Conservation (phyloP, 2,113 vertebrate species). For the Hemicordylus capensis region DNA sequence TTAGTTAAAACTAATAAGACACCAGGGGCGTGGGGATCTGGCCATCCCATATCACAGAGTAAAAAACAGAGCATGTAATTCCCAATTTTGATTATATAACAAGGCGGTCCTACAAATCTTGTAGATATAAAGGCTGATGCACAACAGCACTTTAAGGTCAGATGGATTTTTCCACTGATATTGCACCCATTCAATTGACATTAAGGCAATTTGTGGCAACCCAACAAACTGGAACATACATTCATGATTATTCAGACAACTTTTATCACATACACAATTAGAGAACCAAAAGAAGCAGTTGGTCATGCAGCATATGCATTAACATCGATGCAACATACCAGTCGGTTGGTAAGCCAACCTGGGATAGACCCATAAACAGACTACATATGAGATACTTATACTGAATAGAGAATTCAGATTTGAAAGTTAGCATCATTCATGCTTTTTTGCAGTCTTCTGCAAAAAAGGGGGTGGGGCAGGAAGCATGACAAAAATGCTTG, state of each 20-base stretch:
- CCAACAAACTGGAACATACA: not conserved
- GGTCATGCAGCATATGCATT: not conserved
- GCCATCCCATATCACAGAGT: not conserved
- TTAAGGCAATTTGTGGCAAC: not conserved
- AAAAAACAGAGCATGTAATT: not conserved
- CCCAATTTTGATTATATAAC: not conserved
- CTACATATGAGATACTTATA: not conserved
- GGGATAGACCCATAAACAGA: not conserved
- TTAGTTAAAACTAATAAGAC: not conserved
- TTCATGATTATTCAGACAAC: not conserved
- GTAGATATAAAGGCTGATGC: not conserved
- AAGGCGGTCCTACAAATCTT: too few species aligned
- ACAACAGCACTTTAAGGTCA: not conserved
- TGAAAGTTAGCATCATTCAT: not conserved
- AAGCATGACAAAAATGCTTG: not conserved
- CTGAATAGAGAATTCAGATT: not conserved
- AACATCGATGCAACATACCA: too few species aligned
- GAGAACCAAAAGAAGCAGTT: not conserved
- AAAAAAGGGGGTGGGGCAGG: too few species aligned
- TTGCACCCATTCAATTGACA: not conserved
- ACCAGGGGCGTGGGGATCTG: not conserved
- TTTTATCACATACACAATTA: not conserved
- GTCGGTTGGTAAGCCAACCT: not conserved
- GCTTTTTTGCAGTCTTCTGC: not conserved
- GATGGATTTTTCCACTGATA: not conserved